Percentiles rank a stretch among this genome's conserved stretches.
These are phyloP conservation scores for Pilophorus perplexus DNA, from an alignment of 2,888 invertebrate species.

Conservation along the genomic window DNA sequence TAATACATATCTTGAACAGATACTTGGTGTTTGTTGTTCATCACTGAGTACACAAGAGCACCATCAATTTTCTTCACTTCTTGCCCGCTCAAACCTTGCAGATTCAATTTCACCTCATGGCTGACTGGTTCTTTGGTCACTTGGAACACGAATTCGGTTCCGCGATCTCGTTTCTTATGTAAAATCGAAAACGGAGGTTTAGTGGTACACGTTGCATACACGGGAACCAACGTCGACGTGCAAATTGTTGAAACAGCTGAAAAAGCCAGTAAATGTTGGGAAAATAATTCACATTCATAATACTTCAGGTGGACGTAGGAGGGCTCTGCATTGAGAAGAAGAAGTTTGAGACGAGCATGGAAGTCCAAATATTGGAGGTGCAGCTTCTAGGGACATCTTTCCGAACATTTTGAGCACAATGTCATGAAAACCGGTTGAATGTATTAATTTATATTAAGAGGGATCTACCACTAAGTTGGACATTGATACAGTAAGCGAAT, in stretches of 20 bases:
- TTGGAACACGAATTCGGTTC: neutral
- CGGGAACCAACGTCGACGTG: conserved; percentile 3
- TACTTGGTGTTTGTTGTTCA: neutral
- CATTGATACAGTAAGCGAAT: too few species aligned
- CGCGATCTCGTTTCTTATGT: neutral
- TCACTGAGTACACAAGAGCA: conserved; percentile 1
- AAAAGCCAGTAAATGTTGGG: too few species aligned
- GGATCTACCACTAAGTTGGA: too few species aligned
- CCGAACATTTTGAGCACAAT: too few species aligned
- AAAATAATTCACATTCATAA: too few species aligned
- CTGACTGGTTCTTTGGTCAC: neutral
- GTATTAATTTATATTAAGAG: too few species aligned
- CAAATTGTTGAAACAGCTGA: neutral
- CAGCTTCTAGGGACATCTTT: too few species aligned
- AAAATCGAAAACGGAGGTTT: conserved; percentile 8
- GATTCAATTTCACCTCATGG: neutral
- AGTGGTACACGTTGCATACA: neutral
- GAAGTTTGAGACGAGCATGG: too few species aligned
- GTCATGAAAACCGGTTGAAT: too few species aligned
- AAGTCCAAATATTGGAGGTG: too few species aligned
- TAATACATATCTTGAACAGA: neutral
- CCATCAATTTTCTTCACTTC: conserved; percentile 11
- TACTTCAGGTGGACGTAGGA: too few species aligned
- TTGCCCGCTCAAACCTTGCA: neutral
- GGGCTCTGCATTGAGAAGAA: too few species aligned